These are phyloP conservation scores for Hypanus sabinus DNA, from an alignment of 2,113 vertebrate genomes.

Conservation along the genomic window DNA sequence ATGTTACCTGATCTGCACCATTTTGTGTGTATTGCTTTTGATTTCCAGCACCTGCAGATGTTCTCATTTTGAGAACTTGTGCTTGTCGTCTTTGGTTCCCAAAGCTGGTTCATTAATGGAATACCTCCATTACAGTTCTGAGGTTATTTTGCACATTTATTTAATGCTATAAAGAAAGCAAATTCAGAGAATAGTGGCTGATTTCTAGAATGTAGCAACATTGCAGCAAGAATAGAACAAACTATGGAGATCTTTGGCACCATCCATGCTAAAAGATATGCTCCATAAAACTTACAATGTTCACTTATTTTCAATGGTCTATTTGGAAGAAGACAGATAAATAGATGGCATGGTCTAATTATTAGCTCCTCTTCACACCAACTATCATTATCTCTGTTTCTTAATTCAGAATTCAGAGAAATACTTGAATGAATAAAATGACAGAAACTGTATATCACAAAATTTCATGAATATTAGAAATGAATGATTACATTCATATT, in stretches of 20 bases:
- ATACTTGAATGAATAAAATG: background rate
- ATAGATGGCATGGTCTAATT: too few species aligned
- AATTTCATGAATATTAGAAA: background rate
- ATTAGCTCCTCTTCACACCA: background rate
- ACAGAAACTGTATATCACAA: background rate
- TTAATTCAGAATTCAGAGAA: background rate
- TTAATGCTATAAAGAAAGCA: background rate
- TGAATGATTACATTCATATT: background rate
- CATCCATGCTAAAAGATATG: background rate
- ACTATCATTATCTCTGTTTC: background rate
- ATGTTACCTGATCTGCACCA: too few species aligned
- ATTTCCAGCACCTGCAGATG: too few species aligned
- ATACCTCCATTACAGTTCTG: background rate
- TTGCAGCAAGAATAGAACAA: too few species aligned
- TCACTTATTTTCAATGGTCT: too few species aligned
- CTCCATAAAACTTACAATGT: background rate
- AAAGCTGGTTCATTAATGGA: background rate
- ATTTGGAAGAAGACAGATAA: too few species aligned
- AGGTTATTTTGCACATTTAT: background rate
- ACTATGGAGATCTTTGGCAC: too few species aligned
- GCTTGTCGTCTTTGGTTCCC: background rate
- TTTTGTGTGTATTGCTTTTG: too few species aligned
- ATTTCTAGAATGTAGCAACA: too few species aligned
- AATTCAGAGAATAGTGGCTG: background rate
- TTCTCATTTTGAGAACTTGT: background rate